phyloP scores from a whole-genome alignment of 2,797 vertebrate species.

The Chaunax sp. region DNA sequence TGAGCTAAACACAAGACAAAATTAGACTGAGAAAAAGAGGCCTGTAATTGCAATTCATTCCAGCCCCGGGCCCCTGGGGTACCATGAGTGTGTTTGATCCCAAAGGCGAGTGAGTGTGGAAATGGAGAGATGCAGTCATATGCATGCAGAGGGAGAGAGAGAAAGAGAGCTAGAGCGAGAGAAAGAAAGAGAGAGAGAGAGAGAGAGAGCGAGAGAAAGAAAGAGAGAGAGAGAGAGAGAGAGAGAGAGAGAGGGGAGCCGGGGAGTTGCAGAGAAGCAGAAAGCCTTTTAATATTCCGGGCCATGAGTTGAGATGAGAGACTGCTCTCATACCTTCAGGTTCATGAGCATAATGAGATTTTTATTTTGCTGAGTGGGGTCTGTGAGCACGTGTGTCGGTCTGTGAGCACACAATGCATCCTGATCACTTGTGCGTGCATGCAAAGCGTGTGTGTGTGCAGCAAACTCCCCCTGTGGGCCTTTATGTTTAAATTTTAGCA shows the following conservation, averaged over 20 bases:
- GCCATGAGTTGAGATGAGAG: slow-evolving; percentile 79
- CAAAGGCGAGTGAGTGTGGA: slow-evolving; percentile 66
- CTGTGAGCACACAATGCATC: slow-evolving; percentile 36
- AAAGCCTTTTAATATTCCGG: slow-evolving; percentile 81
- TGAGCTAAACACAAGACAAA: slow-evolving; percentile 40
- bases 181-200: slow-evolving; percentile 30
- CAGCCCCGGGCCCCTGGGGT: slow-evolving; percentile 69
- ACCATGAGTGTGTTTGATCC: slow-evolving; percentile 74
- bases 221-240: slow-evolving; percentile 11
- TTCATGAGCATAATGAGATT: slow-evolving; percentile 85
- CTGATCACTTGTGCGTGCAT: slow-evolving; percentile 44
- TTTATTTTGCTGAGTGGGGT: slow-evolving; percentile 77
- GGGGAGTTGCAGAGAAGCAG: slow-evolving; percentile 45
- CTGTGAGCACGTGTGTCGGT: slow-evolving; percentile 45
- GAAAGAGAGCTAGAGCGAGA: slow-evolving; percentile 6
- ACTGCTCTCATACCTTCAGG: slow-evolving; percentile 83
- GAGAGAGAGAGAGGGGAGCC: slow-evolving; percentile 31
- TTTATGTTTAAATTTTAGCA: slow-evolving; percentile 33
- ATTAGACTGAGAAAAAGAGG: slow-evolving; percentile 67
- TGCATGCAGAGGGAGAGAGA: slow-evolving; percentile 62
- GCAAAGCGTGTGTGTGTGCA: slow-evolving; percentile 18
- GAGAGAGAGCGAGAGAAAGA: slow-evolving; percentile 11
- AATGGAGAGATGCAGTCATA: slow-evolving; percentile 71
- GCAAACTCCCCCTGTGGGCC: slow-evolving; percentile 16
- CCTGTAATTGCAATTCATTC: slow-evolving; percentile 93